phyloP scores from a whole-genome alignment of 2,888 invertebrate genomes.

The Rhogogaster chlorosoma region DNA sequence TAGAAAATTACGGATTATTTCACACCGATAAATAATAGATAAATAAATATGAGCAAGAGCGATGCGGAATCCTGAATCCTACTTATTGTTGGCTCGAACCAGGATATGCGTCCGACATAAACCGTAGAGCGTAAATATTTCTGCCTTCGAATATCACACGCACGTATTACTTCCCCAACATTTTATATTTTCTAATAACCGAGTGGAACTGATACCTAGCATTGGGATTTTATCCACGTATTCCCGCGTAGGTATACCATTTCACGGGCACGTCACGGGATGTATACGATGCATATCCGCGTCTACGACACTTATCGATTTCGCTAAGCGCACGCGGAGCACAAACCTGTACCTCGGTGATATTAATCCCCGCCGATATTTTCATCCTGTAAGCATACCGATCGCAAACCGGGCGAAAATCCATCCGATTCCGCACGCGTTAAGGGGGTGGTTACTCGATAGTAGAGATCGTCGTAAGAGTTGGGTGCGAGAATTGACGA shows the following conservation, averaged over 20 bases:
- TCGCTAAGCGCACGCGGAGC: constrained; percentile 25
- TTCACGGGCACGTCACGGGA: neutral
- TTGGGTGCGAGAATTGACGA: constrained; percentile 24
- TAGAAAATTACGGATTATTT: constrained; percentile 18
- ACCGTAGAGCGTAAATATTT: neutral
- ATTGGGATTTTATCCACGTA: neutral
- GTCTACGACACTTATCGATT: constrained; percentile 42
- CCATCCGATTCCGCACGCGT: neutral
- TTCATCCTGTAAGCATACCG: neutral
- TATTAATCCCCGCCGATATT: neutral
- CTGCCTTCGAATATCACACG: neutral
- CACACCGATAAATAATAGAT: neutral
- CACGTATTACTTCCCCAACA: neutral
- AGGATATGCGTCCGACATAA: neutral
- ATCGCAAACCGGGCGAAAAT: no score
- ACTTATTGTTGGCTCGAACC: neutral
- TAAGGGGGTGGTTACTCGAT: neutral
- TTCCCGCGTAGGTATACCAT: neutral
- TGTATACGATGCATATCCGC: neutral
- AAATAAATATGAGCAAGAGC: neutral
- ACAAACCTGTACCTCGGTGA: no score
- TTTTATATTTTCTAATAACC: neutral
- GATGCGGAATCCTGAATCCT: neutral
- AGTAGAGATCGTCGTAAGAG: neutral
- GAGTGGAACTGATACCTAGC: neutral